A percentile compares a stretch with the other conserved stretches of the same genome.
Conservation (phyloP, 2,797 vertebrate genomes). For the Dryobates pubescens region DNA sequence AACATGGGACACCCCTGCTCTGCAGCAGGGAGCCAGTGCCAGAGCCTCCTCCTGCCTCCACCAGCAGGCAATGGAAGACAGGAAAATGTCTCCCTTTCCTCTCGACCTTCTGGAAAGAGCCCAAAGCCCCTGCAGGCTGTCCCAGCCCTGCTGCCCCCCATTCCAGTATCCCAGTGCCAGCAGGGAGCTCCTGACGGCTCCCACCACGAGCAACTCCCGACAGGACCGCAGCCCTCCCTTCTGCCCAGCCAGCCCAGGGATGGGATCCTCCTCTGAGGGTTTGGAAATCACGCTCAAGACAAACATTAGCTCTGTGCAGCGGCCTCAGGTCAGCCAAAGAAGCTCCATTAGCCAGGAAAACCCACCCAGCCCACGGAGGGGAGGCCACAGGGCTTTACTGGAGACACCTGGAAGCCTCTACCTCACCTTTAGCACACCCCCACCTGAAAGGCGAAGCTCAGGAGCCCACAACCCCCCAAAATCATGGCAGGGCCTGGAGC, state of each 20-base stretch:
- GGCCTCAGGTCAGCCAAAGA: background rate
- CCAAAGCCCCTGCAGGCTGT: slow-evolving; percentile 5
- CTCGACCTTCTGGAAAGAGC: background rate
- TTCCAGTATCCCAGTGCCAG: slow-evolving; percentile 7
- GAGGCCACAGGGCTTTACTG: accelerated
- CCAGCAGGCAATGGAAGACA: background rate
- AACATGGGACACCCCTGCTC: background rate
- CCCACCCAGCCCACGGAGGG: accelerated
- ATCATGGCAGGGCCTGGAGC: accelerated
- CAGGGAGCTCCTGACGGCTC: background rate
- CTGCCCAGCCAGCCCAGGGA: slow-evolving; percentile 30
- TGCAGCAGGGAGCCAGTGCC: accelerated
- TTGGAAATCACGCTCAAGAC: background rate
- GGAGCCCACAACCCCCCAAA: background rate
- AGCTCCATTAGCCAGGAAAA: background rate
- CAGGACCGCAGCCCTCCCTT: background rate
- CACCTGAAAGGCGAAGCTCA: accelerated
- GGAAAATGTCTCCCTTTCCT: background rate
- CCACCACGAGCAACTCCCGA: background rate
- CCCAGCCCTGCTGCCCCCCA: background rate
- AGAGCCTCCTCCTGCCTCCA: background rate
- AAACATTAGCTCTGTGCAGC: slow-evolving; percentile 6
- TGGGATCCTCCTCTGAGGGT: background rate
- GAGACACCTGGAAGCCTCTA: background rate
- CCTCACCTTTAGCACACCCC: background rate